phyloP scores from a whole-genome alignment of 2,113 vertebrate genomes.

The Eulacestoma nigropectus region DNA sequence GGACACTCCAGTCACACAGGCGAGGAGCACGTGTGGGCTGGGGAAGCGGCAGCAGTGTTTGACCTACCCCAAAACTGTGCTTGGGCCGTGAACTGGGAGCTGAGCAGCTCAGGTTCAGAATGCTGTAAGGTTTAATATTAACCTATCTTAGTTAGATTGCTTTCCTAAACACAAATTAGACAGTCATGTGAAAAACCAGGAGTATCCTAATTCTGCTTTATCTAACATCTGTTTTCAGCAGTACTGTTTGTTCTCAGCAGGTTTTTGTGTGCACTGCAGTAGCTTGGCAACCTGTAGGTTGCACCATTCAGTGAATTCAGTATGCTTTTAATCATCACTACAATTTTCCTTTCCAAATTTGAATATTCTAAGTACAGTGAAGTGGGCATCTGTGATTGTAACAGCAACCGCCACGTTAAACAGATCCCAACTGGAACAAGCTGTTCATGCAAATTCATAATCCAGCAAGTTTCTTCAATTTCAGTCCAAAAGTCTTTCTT shows the following conservation, averaged over 20 bases:
- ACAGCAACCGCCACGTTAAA: neutral
- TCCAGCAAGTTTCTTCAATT: neutral
- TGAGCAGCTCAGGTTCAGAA: neutral
- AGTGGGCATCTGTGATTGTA: neutral
- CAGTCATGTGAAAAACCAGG: neutral
- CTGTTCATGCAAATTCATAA: neutral
- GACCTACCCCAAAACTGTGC: neutral
- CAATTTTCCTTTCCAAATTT: slow-evolving; percentile 43
- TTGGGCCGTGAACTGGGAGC: neutral
- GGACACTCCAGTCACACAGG: neutral
- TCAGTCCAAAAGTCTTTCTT: neutral
- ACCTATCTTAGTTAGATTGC: neutral
- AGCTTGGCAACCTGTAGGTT: slow-evolving; percentile 49
- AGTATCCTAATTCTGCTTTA: slow-evolving; percentile 42
- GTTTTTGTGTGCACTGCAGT: slow-evolving; percentile 57
- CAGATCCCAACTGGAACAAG: neutral
- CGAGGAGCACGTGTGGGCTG: neutral
- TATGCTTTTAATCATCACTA: slow-evolving; percentile 24
- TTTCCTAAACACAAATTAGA: neutral
- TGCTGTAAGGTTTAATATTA: neutral
- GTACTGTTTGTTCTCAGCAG: slow-evolving; percentile 57
- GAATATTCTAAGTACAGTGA: neutral
- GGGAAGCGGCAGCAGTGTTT: neutral
- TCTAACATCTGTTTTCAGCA: slow-evolving; percentile 47
- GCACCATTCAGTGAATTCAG: slow-evolving; percentile 26